Percentiles rank a stretch among this genome's conserved stretches.
Evolutionary conservation across 2,113 vertebrate species (phyloP).

Genomic region (Empidonax traillii): DNA sequence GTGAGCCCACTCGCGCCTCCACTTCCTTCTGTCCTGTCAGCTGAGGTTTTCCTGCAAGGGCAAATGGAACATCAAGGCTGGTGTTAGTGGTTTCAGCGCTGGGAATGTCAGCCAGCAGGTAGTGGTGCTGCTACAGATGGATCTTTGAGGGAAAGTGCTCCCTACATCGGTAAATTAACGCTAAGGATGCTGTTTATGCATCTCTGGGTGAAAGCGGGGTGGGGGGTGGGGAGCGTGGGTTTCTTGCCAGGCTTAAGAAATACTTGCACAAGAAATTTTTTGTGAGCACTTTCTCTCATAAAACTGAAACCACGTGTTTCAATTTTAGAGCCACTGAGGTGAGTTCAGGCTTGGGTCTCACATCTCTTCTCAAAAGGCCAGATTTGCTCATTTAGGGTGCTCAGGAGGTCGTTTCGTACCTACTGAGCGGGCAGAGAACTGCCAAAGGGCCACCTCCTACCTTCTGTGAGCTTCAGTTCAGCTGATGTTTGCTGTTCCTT

Average conservation of each 20-base stretch:
- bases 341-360: fast-evolving
- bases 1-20: not conserved
- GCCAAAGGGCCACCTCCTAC: not conserved
- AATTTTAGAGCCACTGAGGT: not conserved
- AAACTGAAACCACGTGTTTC: not conserved
- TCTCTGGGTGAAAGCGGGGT: not conserved
- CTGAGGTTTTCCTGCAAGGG: conserved; percentile 34
- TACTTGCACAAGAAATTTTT: not conserved
- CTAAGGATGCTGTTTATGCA: not conserved
- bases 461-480: conserved; percentile 62
- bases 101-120: fast-evolving
- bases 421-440: not conserved
- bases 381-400: not conserved
- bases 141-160: not conserved
- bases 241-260: not conserved
- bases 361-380: not conserved
- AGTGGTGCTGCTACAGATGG: not conserved
- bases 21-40: not conserved
- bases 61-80: not conserved
- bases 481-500: conserved; percentile 2
- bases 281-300: fast-evolving
- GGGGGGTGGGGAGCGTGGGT: too few species aligned
- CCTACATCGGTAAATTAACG: fast-evolving
- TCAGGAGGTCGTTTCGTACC: not conserved
- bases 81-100: not conserved